Base-by-base conservation (phyloP, 1,140 invertebrate species). In the Drosophila littoralis region DNA sequence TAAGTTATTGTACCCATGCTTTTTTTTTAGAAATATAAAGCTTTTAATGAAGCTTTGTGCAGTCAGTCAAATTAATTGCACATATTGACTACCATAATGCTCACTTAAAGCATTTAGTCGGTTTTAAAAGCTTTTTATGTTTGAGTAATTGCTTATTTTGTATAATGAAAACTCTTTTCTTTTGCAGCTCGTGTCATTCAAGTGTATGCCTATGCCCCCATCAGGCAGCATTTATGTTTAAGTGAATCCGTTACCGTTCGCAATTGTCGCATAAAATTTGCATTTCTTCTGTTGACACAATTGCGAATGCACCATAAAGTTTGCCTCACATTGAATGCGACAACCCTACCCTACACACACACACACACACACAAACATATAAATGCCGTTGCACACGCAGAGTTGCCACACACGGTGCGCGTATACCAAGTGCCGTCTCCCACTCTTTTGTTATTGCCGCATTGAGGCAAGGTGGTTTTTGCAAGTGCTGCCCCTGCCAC, bases 261-360 rank as follows among this genome's bases (percentile, higher is more conserved):
- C 35, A 52, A 63, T 63, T 70, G 50, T 32, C 33, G 17, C 42
- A 70, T 69, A 52, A 38, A 58, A 58, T 70, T 69, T 64, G 22
- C 59, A 70, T 69, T 75, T 64, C 66, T 69, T 70, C 52, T 61
- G 57, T 60, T 69, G 57, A 50, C 50, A 57, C 71, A 63, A 69
- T 61, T 63, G 48, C 13, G 57, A 50, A 33, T 57, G 58, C 65
- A 57, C 65, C 50, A 50, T 68, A 68, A 60, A 68, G 50, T 61
- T 73, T 55, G 40, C 50, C 9, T 32, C 63, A n/a, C 28, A 60
- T 46, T 67, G 54, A 54, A 40, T 42, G 42, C 36, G 43, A 36
- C 8, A 43, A 32, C 4, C 54, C 54, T 15, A 17, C 33, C 22
- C 22, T 22, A 51, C 7, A 42, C 9, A 61, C n/a, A 50, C n/a